These are phyloP conservation scores for Drosophila leonis DNA, from an alignment of 2,888 invertebrate genomes.

Conservation along the genomic window DNA sequence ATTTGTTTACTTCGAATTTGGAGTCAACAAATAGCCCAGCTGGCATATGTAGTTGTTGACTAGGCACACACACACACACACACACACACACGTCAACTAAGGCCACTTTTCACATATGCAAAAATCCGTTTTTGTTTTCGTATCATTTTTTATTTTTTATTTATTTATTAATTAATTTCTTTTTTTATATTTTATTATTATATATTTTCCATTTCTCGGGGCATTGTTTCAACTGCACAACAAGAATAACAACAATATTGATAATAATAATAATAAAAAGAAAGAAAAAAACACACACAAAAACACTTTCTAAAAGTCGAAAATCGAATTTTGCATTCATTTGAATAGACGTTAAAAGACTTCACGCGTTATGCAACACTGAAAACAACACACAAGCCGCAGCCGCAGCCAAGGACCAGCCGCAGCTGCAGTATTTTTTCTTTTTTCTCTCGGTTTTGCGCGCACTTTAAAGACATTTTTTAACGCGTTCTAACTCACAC, in stretches of 20 bases:
- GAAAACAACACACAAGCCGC: not conserved
- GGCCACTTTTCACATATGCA: not conserved
- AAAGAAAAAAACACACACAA: not conserved
- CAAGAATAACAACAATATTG: not conserved
- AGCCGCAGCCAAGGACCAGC: not conserved
- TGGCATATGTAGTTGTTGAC: conserved; percentile 13
- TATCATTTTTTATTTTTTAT: not conserved
- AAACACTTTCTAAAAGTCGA: conserved; percentile 7
- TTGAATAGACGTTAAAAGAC: conserved; percentile 4
- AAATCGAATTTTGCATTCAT: conserved; percentile 32
- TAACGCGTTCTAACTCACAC: conserved; percentile 8
- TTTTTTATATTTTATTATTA: not conserved
- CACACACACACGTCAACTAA: not conserved
- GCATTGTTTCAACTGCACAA: conserved; percentile 13
- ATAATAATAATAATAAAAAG: not conserved
- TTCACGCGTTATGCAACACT: conserved; percentile 23
- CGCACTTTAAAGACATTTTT: not conserved
- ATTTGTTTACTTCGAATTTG: not conserved
- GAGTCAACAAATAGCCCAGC: not conserved
- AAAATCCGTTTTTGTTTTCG: conserved; percentile 1
- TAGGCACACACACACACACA: not conserved
- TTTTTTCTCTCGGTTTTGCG: not conserved
- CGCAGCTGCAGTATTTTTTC: conserved; percentile 3
- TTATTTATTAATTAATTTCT: not conserved
- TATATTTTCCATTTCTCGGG: conserved; percentile 1